Conservation (phyloP, 2,888 invertebrate genomes). For the Cylindroiulus punctatus region DNA sequence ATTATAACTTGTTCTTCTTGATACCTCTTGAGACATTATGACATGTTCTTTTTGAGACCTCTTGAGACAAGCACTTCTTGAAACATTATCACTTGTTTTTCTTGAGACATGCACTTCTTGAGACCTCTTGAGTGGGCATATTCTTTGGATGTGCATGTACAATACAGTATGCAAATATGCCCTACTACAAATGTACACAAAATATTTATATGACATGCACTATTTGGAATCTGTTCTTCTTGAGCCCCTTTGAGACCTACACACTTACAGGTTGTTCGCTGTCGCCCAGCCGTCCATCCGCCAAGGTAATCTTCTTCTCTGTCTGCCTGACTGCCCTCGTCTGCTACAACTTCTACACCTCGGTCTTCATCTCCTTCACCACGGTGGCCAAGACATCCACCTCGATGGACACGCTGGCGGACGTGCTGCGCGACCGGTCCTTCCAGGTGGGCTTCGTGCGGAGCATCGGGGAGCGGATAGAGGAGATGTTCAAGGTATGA, state of each 20-base stretch:
- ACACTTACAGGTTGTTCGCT: slow-evolving; percentile 53
- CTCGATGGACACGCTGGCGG: slow-evolving; percentile 37
- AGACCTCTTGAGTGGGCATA: too few relatives aligned
- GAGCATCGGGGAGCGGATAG: not conserved
- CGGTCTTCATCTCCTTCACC: slow-evolving; percentile 55
- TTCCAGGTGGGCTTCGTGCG: slow-evolving; percentile 49
- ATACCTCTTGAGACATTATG: too few relatives aligned
- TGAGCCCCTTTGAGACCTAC: too few relatives aligned
- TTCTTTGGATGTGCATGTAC: too few relatives aligned
- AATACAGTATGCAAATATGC: too few relatives aligned
- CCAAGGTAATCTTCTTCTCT: slow-evolving; percentile 46
- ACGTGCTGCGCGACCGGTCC: slow-evolving; percentile 49
- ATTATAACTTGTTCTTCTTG: not conserved
- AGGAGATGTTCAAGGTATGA: slow-evolving; percentile 54
- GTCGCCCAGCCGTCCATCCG: slow-evolving; percentile 21
- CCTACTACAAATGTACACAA: too few relatives aligned
- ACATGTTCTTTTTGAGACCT: too few relatives aligned
- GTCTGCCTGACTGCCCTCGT: slow-evolving; percentile 48
- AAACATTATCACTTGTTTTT: too few relatives aligned
- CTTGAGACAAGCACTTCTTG: too few relatives aligned
- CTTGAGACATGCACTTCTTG: too few relatives aligned
- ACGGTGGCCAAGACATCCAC: slow-evolving; percentile 48
- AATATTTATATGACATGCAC: too few relatives aligned
- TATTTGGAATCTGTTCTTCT: too few relatives aligned
- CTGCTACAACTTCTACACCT: slow-evolving; percentile 55